Base-by-base conservation (phyloP, 2,113 vertebrate species). In the Sceloporus undulatus region DNA sequence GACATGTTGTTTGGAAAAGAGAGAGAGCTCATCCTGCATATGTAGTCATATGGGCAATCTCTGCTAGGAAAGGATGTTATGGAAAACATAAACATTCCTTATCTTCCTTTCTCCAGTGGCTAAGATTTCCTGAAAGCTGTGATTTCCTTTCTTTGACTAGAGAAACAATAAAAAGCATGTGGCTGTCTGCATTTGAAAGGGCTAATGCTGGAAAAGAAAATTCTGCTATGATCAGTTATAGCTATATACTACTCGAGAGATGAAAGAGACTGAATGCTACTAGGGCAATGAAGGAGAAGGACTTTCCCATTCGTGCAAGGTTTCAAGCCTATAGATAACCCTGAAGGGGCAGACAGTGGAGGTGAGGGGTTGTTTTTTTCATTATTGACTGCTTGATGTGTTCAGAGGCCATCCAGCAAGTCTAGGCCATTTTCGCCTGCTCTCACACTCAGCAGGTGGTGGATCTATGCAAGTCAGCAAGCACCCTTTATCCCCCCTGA, bases 201-300 rank as follows among this genome's bases (percentile, higher is more conserved):
- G 8, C 77, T 73, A 82, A 79, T 76, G 87, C 92, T 85, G 90
- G 91, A 87, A 18, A 89, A 90, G 89, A 91, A 83, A 94, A 93
- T 93, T 86, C 82, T 88, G 92, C 79, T 5, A 0, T n/a, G 78
- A 83, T 88, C 79, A 90, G 40, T 89, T 92, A 89, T 74, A 65
- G 29, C 65, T 90, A 70, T 70, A 0, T n/a, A 86, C 86, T 90
- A 89, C 23, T 70, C 54, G 89, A 78, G 79, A 93, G 87, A 86
- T 87, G 93, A 71, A 94, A 95, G 88, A 80, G 18, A 1, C 29
- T 71, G 88, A 92, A 89, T 92, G 66, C 65, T 82, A 93, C 91
- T 86, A 84, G 79, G 75, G 85, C 90, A 80, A 77, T 92, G 80
- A 87, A 68, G 86, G 88, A 79, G 88, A 76, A 86, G 4, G 70